Base-by-base conservation (phyloP, 2,113 vertebrate species). In the Motacilla tschutschensis region DNA sequence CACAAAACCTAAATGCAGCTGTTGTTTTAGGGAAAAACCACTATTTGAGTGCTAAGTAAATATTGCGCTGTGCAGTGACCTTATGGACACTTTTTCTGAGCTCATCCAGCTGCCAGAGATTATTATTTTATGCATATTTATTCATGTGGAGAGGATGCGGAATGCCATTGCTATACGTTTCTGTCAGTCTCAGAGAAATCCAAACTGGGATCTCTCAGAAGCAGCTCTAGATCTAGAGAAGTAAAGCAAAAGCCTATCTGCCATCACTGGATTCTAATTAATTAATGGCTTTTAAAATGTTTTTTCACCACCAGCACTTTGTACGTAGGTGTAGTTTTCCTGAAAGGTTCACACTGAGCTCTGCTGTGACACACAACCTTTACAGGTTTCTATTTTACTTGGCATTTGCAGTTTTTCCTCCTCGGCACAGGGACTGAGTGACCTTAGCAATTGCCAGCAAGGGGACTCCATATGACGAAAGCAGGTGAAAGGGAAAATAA, bases 401-500 rank as follows among this genome's bases (percentile, higher is more conserved):
- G 91, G 72, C 54, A 31, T 83, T 88, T 73, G 48, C 58, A 17
- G 44, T 28, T 86, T 82, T 90, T 70, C 63, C 33, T 83, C 55
- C 48, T 64, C 36, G 2, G 71, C 64, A 29, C 0, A 0, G 53
- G 55, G 46, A 44, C 54, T 44, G 77, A 78, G 76, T 93, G 91
- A 93, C 95, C 90, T 95, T 93, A 91, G 88, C 79, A 51, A 78
- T 55, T 69, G 69, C 87, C 75, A 85, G 87, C 84, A 89, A 94
- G 73, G 88, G 87, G 92, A 91, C 69, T 93, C 77, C 64, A 3
- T 46, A 31, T 64, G 85, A 85, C 67, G 87, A 92, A 93, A 95
- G 72, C 94, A 88, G 95, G 93, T 89, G 89, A 95, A 94, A 95
- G 93, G 90, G 85, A 93, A 93, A 94, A 87, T 63, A 66, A 90